Conservation (phyloP, 2,797 vertebrate genomes). For the Lithobates sylvaticus region DNA sequence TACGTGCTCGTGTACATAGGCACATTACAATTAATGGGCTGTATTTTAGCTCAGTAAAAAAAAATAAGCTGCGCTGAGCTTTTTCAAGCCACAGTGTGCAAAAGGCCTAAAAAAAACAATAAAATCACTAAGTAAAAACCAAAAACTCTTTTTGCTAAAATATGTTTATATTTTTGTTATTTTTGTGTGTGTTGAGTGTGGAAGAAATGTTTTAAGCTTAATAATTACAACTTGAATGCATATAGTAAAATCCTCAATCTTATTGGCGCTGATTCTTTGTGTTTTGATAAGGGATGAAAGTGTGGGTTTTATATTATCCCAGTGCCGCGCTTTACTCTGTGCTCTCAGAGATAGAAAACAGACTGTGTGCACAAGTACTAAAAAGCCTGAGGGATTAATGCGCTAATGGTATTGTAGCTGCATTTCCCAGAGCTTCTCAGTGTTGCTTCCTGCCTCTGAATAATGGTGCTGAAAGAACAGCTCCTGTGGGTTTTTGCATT, state of each 20-base stretch:
- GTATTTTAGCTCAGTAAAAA: too few relatives aligned
- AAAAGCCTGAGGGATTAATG: constrained; percentile 49
- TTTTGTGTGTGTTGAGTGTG: neutral
- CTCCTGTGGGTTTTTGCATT: constrained; percentile 38
- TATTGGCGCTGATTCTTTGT: constrained; percentile 1
- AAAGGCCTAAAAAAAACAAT: too few relatives aligned
- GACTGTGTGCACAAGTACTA: constrained; percentile 42
- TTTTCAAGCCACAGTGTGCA: too few relatives aligned
- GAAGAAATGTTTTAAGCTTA: neutral
- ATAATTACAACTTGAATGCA: constrained; percentile 1
- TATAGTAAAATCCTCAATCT: constrained; percentile 12
- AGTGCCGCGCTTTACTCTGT: constrained; percentile 9
- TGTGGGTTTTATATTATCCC: constrained; percentile 39
- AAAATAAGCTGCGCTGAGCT: too few relatives aligned
- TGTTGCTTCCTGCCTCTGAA: constrained; percentile 41
- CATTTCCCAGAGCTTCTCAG: constrained; percentile 23
- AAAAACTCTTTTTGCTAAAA: neutral
- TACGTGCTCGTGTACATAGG: too few relatives aligned
- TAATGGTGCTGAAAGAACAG: constrained; percentile 56
- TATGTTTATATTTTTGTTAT: neutral
- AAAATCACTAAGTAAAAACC: too few relatives aligned
- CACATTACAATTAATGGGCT: too few relatives aligned
- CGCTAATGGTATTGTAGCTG: constrained; percentile 45
- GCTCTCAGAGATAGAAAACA: constrained; percentile 32
- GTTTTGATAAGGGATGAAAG: constrained; percentile 29